Evolutionary conservation across 2,113 vertebrate genomes (phyloP).

Genomic region (Grammomys surdaster): DNA sequence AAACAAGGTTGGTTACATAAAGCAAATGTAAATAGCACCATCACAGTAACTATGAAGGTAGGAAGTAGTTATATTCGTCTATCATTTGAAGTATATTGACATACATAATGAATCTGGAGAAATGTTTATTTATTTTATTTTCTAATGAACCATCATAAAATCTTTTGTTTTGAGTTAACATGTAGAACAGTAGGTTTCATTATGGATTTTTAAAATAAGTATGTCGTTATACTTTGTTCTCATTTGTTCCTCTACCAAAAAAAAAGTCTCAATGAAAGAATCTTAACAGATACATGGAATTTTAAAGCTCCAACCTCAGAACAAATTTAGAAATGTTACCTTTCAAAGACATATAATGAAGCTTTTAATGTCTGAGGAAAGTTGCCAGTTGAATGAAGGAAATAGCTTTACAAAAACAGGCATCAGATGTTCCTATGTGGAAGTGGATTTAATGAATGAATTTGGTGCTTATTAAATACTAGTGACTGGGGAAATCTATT

Average conservation of each 20-base stretch:
- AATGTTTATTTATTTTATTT: not conserved
- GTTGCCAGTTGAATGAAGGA: constrained; percentile 61
- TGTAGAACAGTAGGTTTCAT: not conserved
- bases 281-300: constrained; percentile 34
- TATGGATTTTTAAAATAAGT: not conserved
- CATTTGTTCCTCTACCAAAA: not conserved
- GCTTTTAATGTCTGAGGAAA: constrained; percentile 66
- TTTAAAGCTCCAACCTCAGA: constrained; percentile 51
- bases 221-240: not conserved
- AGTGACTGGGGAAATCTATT: not conserved
- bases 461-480: constrained; percentile 16
- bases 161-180: not conserved
- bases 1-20: constrained; percentile 99
- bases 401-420: constrained; percentile 63
- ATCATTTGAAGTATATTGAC: constrained; percentile 15
- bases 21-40: constrained; percentile 97
- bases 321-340: constrained; percentile 33
- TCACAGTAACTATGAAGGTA: constrained; percentile 99
- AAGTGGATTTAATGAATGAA: not conserved
- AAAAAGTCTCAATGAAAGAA: not conserved
- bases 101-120: not conserved
- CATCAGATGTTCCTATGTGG: constrained; percentile 13
- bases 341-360: constrained; percentile 6
- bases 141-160: not conserved
- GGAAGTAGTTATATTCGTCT: constrained; percentile 76